Base-by-base conservation (phyloP, 2,888 invertebrate genomes). In the Leptinotarsa rubiginosa region DNA sequence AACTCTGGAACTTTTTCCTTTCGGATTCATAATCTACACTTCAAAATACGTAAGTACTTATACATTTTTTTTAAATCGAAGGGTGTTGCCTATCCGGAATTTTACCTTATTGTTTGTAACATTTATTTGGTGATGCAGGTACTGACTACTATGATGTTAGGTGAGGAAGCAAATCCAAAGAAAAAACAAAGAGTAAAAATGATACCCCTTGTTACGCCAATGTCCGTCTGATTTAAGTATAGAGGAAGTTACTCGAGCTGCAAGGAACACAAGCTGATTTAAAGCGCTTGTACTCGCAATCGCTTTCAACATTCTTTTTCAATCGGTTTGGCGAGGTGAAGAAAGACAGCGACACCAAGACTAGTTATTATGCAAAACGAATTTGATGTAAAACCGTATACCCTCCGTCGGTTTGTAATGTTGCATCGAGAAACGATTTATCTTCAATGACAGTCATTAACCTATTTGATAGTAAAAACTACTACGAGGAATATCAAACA, bases 201-300 rank as follows among this genome's bases (percentile, higher is more conserved):
- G 16, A 13, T 15, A 22, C 16, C 13, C 15, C 7, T 67, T 4
- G 18, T 41, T 69, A 47, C 56, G 69, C 56, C 69, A 10, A 47
- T 69, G 56, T 18, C 5, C 41, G 0, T 75, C 75, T 75, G 72
- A 73, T 78, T 72, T 77, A 77, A 77, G 78, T 77, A 74, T 69
- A 77, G 75, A 74, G 75, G 75, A 76, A 76, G 75, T 76, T 73
- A 73, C 67, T 76, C 62, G 70, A 49, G 69, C 67, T 65, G 65
- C 71, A 74, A 52, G 65, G 71, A 75, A 65, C 65, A 64, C 59
- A 71, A 69, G 69, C 52, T 56, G 69, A 69, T 69, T 69, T 59
- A 56, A 68, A 59, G 16, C 59, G 59, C 59, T 4, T 52, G 54
- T 68, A 49, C 22, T 68, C 31, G 68, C 54, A 52, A 69, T 69